Evolutionary conservation across 2,888 invertebrate species (phyloP).

Genomic region (Furcula furcula): DNA sequence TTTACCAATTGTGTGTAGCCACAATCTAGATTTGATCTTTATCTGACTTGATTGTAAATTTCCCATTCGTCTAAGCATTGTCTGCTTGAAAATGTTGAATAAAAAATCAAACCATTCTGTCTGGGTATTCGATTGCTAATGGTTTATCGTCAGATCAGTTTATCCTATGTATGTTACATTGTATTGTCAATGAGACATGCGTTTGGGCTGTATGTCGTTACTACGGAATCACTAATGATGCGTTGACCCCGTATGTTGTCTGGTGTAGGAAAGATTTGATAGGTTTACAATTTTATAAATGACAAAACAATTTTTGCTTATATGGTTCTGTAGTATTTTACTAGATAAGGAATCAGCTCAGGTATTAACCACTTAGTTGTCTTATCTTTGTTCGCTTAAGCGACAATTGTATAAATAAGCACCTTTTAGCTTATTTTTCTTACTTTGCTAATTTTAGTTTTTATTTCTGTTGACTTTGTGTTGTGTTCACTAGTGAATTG

Average conservation of each 20-base stretch:
- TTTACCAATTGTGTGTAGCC: no score
- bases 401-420: background rate
- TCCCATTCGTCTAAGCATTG: background rate
- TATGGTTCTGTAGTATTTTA: no score
- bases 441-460: background rate
- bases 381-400: background rate
- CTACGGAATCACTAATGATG: background rate
- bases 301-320: no score
- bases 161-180: background rate
- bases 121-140: background rate
- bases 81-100: background rate
- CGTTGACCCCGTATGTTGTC: background rate
- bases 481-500: conserved; percentile 1
- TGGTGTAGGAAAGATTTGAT: background rate
- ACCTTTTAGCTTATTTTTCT: background rate
- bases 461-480: conserved; percentile 1
- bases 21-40: background rate
- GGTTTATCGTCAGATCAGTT: background rate
- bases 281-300: no score
- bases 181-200: background rate
- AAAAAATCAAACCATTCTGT: background rate
- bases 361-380: no score
- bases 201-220: background rate
- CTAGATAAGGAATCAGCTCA: no score
- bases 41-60: background rate